Evolutionary conservation across 23 tunicate species (phyloP).

Genomic region (Clavelina lepadiformis): DNA sequence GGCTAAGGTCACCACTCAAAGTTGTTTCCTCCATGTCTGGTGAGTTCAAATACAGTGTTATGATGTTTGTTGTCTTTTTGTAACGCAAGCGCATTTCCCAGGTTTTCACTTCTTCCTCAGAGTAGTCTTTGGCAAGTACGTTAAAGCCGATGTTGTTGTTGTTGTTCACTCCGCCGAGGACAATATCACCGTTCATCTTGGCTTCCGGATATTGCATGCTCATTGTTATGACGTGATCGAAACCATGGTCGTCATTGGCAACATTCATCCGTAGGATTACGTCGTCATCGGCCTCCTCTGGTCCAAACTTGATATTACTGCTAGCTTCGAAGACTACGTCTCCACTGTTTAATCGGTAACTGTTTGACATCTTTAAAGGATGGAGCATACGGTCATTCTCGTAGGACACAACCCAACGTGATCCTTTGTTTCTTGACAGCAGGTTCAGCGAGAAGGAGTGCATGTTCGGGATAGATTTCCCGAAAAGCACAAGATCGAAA

Average conservation of each 20-base stretch:
- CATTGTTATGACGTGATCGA: slow-evolving; percentile 8
- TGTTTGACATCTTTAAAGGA: slow-evolving; percentile 4
- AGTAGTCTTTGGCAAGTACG: slow-evolving; percentile 25
- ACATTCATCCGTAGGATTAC: neutral
- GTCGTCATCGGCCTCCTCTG: neutral
- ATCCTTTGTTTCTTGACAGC: slow-evolving; percentile 9
- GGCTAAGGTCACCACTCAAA: slow-evolving; percentile 29
- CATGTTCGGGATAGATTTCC: slow-evolving; percentile 25
- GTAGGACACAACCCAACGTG: slow-evolving; percentile 1
- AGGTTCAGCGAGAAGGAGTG: neutral
- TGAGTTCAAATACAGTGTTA: slow-evolving; percentile 7
- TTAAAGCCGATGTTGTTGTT: slow-evolving; percentile 1
- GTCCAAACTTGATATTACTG: neutral
- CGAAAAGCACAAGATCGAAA: slow-evolving; percentile 15
- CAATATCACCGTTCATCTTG: slow-evolving; percentile 16
- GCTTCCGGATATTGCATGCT: slow-evolving; percentile 15
- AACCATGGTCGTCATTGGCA: neutral
- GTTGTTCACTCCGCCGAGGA: slow-evolving; percentile 6
- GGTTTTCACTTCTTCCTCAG: neutral
- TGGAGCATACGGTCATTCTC: slow-evolving; percentile 21
- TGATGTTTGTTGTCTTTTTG: slow-evolving; percentile 19
- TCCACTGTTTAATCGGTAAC: slow-evolving; percentile 4
- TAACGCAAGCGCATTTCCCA: slow-evolving; percentile 14
- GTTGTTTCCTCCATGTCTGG: slow-evolving; percentile 37
- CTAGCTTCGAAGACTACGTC: slow-evolving; percentile 4